phyloP scores from a whole-genome alignment of 2,113 vertebrate genomes.

The Dasyornis broadbenti region DNA sequence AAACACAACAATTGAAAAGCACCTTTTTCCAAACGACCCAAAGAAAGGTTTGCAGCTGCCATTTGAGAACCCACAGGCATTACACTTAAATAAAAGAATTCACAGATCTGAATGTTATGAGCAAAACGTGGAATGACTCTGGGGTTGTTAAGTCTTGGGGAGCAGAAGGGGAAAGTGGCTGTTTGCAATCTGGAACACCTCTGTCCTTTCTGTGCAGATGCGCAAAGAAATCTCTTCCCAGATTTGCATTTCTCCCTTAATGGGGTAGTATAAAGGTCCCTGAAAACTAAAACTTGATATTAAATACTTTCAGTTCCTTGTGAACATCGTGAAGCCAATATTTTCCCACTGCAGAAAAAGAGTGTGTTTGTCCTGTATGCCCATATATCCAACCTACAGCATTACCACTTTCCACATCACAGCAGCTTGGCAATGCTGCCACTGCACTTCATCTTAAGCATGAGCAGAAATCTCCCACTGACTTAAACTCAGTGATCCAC shows the following conservation, averaged over 20 bases:
- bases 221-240: background rate
- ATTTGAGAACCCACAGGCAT: background rate
- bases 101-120: background rate
- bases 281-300: background rate
- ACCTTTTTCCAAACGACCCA: background rate
- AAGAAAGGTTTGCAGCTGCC: background rate
- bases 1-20: background rate
- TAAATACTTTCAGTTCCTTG: background rate
- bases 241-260: background rate
- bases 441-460: background rate
- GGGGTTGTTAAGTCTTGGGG: background rate
- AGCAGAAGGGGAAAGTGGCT: background rate
- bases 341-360: background rate
- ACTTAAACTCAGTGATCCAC: background rate
- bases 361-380: fast-evolving
- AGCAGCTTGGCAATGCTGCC: background rate
- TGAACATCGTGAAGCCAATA: background rate
- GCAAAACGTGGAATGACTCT: background rate
- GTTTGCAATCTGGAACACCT: background rate
- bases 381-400: background rate
- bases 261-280: background rate
- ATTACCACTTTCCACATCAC: background rate
- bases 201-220: background rate
- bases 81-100: background rate
- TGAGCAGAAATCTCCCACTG: background rate